These are phyloP conservation scores for Egretta garzetta DNA, from an alignment of 2,113 vertebrate species.

Conservation along the genomic window DNA sequence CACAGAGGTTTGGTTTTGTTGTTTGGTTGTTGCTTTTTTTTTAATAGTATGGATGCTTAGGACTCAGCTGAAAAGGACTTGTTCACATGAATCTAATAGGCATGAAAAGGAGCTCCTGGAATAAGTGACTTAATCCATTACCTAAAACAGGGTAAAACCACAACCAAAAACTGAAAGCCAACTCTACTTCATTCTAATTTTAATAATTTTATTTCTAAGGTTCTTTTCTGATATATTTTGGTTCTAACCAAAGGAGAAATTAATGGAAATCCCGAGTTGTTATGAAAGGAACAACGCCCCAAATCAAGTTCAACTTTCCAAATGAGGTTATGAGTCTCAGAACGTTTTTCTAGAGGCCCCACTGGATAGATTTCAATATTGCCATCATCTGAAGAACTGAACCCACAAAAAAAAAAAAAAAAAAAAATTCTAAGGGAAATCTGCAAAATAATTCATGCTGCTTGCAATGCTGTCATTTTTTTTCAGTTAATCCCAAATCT, in stretches of 20 bases:
- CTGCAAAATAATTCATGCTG: not conserved
- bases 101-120: not conserved
- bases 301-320: not conserved
- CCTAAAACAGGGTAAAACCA: not conserved
- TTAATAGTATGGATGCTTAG: not conserved
- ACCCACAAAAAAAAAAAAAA: not conserved
- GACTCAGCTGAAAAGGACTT: slow-evolving; percentile 35
- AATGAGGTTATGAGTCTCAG: not conserved
- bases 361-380: not conserved
- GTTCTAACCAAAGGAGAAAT: not conserved
- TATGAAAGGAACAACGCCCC: not conserved
- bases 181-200: not conserved
- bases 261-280: not conserved
- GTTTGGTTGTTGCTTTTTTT: not conserved
- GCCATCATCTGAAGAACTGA: not conserved
- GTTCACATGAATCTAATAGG: not conserved
- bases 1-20: not conserved
- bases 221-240: not conserved
- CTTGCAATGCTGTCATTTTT: not conserved
- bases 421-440: not conserved
- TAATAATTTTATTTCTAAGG: not conserved
- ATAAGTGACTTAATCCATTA: not conserved
- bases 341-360: not conserved
- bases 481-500: not conserved
- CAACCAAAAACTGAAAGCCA: not conserved